Evolutionary conservation across 1,140 invertebrate species (phyloP).

Genomic region (Helicoverpa armigera): DNA sequence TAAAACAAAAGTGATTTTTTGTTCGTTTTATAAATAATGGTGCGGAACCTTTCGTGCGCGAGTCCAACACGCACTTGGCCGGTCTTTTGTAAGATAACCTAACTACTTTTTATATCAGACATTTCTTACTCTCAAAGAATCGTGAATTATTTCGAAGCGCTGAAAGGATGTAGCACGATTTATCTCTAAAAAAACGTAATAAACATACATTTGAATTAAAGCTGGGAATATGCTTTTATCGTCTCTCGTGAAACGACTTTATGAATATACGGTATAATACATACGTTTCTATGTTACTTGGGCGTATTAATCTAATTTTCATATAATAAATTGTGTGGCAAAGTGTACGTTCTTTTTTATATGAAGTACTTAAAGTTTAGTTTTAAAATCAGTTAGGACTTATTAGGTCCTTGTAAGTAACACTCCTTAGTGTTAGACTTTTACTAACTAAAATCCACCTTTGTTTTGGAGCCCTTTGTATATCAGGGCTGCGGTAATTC

Average conservation of each 20-base stretch:
- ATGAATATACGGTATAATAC: constrained; percentile 43
- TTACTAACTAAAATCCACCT: too few species aligned
- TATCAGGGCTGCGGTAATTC: background rate
- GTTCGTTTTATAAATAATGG: too few species aligned
- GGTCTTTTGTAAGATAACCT: too few species aligned
- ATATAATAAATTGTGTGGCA: background rate
- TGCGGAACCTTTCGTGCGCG: too few species aligned
- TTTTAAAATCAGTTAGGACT: too few species aligned
- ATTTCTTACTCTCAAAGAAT: background rate
- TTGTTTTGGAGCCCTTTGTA: background rate
- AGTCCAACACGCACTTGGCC: too few species aligned
- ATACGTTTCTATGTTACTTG: background rate
- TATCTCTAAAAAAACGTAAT: constrained; percentile 41
- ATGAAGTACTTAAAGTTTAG: background rate
- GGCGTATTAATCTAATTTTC: background rate
- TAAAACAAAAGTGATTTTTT: too few species aligned
- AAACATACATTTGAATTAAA: constrained; percentile 49
- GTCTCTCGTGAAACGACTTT: constrained; percentile 35
- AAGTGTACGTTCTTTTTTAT: too few species aligned
- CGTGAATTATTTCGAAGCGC: background rate
- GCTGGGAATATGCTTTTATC: constrained; percentile 28
- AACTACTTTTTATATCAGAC: too few species aligned
- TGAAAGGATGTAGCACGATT: constrained; percentile 18
- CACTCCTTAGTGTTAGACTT: too few species aligned
- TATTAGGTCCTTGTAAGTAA: too few species aligned